These are phyloP conservation scores for Parazoanthus swiftii DNA, from an alignment of 92 coral and sea anemone genomes.

Conservation along the genomic window DNA sequence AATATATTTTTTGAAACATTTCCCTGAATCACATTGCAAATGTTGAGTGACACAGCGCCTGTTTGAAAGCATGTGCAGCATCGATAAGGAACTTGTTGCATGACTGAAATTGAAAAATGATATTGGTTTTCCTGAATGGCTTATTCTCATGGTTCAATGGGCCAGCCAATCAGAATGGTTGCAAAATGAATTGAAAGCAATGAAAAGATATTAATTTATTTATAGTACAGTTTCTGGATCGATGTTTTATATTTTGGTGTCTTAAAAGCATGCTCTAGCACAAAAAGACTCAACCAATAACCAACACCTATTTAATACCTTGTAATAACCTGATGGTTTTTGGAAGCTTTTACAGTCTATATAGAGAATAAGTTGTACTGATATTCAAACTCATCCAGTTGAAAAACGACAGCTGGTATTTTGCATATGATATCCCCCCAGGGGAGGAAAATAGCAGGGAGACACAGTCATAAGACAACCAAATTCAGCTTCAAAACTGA, in stretches of 20 bases:
- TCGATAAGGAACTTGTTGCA: background rate
- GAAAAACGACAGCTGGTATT: constrained; percentile 16
- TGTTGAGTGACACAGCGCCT: background rate
- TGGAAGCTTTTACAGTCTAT: no score
- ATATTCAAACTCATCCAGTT: constrained; percentile 3
- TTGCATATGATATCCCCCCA: constrained; percentile 9
- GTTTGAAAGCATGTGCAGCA: background rate
- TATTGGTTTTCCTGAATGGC: constrained; percentile 7
- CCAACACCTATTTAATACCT: background rate
- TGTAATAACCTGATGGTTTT: background rate
- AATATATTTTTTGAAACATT: no score
- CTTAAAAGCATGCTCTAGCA: background rate
- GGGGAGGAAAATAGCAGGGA: background rate
- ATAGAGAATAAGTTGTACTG: background rate
- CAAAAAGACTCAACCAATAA: background rate
- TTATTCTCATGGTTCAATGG: constrained; percentile 3
- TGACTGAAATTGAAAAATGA: constrained; percentile 4
- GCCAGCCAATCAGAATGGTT: constrained; percentile 20
- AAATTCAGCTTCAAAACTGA: background rate
- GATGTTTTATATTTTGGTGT: background rate
- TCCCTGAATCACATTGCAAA: no score
- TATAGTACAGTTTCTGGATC: background rate
- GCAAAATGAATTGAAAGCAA: background rate
- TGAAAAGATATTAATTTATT: background rate
- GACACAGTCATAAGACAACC: no score